These are phyloP conservation scores for human DNA, from an alignment of 2,113 vertebrate genomes.

Conservation along the genomic window DNA sequence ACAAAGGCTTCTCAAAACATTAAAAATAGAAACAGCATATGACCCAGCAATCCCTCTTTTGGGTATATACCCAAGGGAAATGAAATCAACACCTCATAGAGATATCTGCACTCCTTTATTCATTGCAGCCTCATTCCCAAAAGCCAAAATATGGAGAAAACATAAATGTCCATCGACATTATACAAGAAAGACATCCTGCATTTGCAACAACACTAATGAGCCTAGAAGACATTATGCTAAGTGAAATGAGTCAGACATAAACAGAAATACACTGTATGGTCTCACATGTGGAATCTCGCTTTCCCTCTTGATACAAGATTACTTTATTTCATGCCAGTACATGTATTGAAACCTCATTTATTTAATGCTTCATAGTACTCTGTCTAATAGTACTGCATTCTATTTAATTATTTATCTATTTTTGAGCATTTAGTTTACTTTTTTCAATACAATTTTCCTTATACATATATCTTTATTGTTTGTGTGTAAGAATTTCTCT, in stretches of 20 bases:
- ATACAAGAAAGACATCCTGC: not conserved
- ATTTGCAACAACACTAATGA: not conserved
- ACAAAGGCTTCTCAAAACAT: not conserved
- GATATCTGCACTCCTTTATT: not conserved
- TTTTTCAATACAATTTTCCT: not conserved
- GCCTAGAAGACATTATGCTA: not conserved
- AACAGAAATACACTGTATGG: not conserved
- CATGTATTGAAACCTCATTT: not conserved
- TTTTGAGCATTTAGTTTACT: not conserved
- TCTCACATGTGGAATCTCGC: not conserved
- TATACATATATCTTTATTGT: not conserved
- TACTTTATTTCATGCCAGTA: not conserved
- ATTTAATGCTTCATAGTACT: not conserved
- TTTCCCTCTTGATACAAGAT: not conserved
- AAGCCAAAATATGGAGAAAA: not conserved
- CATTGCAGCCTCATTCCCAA: not conserved
- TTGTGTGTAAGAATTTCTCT: not conserved
- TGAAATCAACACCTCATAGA: not conserved
- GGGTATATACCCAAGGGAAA: not conserved
- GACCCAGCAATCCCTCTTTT: not conserved
- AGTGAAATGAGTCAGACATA: not conserved
- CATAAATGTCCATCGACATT: not conserved
- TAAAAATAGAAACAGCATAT: not conserved
- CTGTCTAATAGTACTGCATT: not conserved
- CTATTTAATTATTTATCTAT: not conserved